phyloP scores from a whole-genome alignment of 2,888 invertebrate species.

The Lasiommata megera region DNA sequence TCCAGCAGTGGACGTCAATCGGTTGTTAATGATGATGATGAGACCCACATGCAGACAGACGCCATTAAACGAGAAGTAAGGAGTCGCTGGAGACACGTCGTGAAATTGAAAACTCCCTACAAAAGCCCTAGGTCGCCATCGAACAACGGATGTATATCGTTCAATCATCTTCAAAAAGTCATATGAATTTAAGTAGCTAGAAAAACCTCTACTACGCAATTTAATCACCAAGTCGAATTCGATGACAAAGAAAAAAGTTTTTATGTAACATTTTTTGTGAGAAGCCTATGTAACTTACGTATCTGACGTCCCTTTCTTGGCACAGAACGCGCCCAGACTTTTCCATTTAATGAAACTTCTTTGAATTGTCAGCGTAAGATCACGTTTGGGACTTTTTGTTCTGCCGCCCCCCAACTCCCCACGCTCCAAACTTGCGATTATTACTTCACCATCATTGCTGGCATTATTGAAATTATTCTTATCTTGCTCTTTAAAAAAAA shows the following conservation, averaged over 20 bases:
- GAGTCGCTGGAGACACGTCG: too few species aligned
- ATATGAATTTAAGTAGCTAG: neutral
- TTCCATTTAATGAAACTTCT: slow-evolving; percentile 39
- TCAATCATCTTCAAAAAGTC: too few species aligned
- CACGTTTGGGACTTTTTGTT: neutral
- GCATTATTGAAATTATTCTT: too few species aligned
- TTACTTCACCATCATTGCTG: neutral
- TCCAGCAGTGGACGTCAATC: too few species aligned
- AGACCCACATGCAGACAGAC: too few species aligned
- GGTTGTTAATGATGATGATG: too few species aligned
- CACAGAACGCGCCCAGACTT: slow-evolving; percentile 41
- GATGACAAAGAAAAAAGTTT: slow-evolving; percentile 7
- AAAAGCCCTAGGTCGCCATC: too few species aligned
- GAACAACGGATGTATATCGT: too few species aligned
- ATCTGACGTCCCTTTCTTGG: neutral
- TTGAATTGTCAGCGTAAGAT: slow-evolving; percentile 20
- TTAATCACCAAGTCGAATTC: slow-evolving; percentile 2
- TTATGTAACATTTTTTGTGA: slow-evolving; percentile 11
- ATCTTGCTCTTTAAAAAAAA: too few species aligned
- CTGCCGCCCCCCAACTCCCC: neutral
- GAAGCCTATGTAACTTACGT: neutral
- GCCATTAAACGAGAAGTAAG: too few species aligned
- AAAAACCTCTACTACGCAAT: neutral
- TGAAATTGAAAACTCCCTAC: too few species aligned
- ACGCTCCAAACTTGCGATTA: neutral